phyloP scores from a whole-genome alignment of 2,113 vertebrate species.

The Psittacus erithacus region DNA sequence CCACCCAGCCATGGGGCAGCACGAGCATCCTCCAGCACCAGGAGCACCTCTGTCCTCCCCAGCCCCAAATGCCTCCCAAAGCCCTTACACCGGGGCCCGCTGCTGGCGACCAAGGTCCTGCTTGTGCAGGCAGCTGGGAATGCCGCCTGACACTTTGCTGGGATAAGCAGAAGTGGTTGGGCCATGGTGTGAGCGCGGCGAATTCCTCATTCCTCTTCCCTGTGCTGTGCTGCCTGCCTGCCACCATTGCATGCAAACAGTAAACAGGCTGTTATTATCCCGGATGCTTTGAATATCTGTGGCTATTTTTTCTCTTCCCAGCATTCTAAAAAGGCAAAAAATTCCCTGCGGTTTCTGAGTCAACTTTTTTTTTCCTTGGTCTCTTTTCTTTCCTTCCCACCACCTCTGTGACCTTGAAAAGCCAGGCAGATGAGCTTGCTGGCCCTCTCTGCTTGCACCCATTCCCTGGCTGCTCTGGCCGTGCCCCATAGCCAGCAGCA shows the following conservation, averaged over 20 bases:
- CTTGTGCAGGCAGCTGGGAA: background rate
- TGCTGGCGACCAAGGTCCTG: background rate
- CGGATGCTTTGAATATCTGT: constrained; percentile 75
- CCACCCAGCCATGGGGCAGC: rapidly evolving
- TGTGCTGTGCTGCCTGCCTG: constrained; percentile 63
- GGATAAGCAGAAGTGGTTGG: background rate
- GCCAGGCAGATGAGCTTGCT: background rate
- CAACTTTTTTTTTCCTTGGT: constrained; percentile 35
- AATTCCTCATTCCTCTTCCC: constrained; percentile 54
- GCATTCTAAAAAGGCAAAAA: constrained; percentile 78
- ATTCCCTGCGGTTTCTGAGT: constrained; percentile 74
- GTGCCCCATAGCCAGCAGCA: rapidly evolving
- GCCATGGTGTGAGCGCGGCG: background rate
- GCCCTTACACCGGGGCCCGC: rapidly evolving
- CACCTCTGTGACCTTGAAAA: constrained; percentile 61
- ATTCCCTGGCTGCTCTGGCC: rapidly evolving
- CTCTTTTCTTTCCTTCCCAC: constrained; percentile 65
- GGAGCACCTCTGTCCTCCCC: background rate
- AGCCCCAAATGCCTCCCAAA: background rate
- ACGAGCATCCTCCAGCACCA: rapidly evolving
- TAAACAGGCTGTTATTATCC: constrained; percentile 75
- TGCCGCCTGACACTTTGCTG: background rate
- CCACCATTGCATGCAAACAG: constrained; percentile 69
- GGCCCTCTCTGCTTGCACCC: background rate
- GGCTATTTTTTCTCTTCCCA: constrained; percentile 75